Percentiles rank a stretch among this genome's conserved stretches.
Conservation (phyloP, 35 echinoderm and acorn worm species). For the Heliocidaris erythrogramma region DNA sequence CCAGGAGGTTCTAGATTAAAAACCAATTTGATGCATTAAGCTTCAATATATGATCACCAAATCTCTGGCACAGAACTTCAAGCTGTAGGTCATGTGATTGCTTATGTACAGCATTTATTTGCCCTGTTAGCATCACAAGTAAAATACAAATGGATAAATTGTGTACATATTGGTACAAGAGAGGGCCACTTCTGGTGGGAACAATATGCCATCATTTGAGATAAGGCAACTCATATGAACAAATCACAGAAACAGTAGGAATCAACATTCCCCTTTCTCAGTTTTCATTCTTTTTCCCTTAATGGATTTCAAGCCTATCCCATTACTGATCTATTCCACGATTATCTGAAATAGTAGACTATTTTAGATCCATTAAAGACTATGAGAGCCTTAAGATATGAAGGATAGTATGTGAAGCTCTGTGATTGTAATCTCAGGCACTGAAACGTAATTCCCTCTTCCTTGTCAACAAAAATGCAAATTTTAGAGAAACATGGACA, state of each 20-base stretch:
- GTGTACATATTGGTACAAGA: too few relatives aligned
- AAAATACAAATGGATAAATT: too few relatives aligned
- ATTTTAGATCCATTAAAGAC: slow-evolving; percentile 12
- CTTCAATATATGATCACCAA: too few relatives aligned
- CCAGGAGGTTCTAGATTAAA: too few relatives aligned
- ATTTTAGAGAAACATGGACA: neutral
- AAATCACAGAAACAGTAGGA: neutral
- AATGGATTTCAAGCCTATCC: neutral
- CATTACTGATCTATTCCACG: neutral
- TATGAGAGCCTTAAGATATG: neutral
- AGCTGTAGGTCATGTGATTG: too few relatives aligned
- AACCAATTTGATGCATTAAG: too few relatives aligned
- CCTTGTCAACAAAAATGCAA: neutral
- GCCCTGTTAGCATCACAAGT: too few relatives aligned
- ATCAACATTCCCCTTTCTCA: neutral
- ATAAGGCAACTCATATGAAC: too few relatives aligned
- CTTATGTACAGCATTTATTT: too few relatives aligned
- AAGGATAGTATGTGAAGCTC: neutral
- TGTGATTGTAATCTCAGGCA: neutral
- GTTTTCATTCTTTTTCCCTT: neutral
- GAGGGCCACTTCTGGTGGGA: too few relatives aligned
- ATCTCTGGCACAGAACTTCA: too few relatives aligned
- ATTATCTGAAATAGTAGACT: neutral
- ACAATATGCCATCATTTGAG: too few relatives aligned
- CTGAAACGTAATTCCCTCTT: neutral